A percentile compares a stretch with the other conserved stretches of the same genome.
Conservation (phyloP, 2,888 invertebrate genomes). For the Eupsilia transversa region DNA sequence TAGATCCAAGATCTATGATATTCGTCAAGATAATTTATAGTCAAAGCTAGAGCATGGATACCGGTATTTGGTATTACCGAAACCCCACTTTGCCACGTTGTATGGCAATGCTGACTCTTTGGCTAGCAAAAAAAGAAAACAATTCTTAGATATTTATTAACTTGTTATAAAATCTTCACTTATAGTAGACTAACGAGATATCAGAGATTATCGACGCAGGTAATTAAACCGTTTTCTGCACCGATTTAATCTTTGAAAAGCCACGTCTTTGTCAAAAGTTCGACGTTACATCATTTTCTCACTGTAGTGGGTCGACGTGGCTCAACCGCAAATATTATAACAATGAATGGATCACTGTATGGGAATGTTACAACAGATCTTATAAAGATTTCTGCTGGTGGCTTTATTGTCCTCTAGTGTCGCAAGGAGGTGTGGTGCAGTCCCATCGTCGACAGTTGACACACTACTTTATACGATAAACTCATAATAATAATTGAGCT, state of each 20-base stretch:
- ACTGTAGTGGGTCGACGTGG: conserved; percentile 62
- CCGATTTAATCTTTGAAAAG: conserved; percentile 17
- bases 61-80: too few species aligned
- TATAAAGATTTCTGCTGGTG: neutral
- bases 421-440: conserved; percentile 17
- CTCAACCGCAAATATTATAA: conserved; percentile 51
- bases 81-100: too few species aligned
- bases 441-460: neutral
- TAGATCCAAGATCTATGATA: too few species aligned
- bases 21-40: too few species aligned
- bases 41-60: too few species aligned
- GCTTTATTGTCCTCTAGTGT: conserved; percentile 4
- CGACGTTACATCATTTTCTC: conserved; percentile 63
- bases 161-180: neutral
- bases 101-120: too few species aligned
- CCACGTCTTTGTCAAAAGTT: conserved; percentile 39
- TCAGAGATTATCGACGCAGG: neutral
- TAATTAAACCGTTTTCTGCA: conserved; percentile 35
- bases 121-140: too few species aligned
- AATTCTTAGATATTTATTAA: neutral
- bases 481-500: too few species aligned
- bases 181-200: neutral
- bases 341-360: conserved; percentile 44
- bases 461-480: neutral
- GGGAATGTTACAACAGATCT: conserved; percentile 47